Evolutionary conservation across 2,888 invertebrate species (phyloP).

Genomic region (Cephus pygmeus): DNA sequence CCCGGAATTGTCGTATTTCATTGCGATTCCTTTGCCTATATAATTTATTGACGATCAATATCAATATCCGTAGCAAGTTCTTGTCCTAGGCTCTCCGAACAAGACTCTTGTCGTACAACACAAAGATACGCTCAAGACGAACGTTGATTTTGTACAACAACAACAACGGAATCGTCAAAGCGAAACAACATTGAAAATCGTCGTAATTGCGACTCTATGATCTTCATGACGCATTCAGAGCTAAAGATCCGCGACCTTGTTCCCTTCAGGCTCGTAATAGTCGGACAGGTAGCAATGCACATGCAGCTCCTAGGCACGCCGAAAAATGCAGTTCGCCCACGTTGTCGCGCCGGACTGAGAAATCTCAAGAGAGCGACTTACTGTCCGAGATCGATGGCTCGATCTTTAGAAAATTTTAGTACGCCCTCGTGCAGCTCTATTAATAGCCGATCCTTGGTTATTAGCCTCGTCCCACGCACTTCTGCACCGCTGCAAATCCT

Average conservation of each 20-base stretch:
- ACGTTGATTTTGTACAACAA: not conserved
- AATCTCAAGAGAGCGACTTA: constrained; percentile 14
- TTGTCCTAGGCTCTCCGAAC: not conserved
- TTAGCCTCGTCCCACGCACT: constrained; percentile 32
- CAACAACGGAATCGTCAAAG: not conserved
- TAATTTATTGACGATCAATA: not conserved
- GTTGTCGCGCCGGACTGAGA: constrained; percentile 18
- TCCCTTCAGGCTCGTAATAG: not conserved
- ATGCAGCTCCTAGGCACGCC: constrained; percentile 8
- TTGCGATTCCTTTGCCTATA: not conserved
- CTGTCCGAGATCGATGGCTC: constrained; percentile 26
- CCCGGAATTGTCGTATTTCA: not conserved
- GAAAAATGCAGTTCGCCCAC: constrained; percentile 20
- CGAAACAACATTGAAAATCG: not conserved
- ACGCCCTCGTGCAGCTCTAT: constrained; percentile 36
- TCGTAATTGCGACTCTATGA: not conserved
- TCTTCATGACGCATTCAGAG: not conserved
- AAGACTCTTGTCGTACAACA: not conserved
- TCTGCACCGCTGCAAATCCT: constrained; percentile 11
- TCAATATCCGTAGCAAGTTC: not conserved
- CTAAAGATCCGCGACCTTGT: not conserved
- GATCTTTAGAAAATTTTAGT: constrained; percentile 27
- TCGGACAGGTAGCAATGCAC: constrained; percentile 1
- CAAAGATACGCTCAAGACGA: not conserved
- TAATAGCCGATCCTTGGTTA: constrained; percentile 34